These are phyloP conservation scores for Melierax canorus DNA, from an alignment of 2,113 vertebrate genomes.

Conservation along the genomic window DNA sequence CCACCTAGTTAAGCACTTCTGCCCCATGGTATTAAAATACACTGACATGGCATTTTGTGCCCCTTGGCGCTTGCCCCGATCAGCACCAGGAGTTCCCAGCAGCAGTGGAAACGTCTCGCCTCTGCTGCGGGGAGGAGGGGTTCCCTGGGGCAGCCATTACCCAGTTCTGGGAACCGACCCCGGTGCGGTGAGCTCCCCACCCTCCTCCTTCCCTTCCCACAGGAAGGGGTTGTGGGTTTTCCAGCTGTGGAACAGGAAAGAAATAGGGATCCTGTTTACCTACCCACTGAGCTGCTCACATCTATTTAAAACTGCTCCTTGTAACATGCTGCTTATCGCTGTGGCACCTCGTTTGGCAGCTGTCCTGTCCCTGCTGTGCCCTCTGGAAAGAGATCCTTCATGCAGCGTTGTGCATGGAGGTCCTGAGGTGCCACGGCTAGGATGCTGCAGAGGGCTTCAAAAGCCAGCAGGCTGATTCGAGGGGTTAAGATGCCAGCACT, in stretches of 20 bases:
- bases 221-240: conserved; percentile 42
- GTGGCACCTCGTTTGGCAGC: background rate
- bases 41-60: background rate
- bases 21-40: background rate
- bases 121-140: background rate
- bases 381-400: background rate
- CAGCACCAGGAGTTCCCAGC: background rate
- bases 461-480: rapidly evolving
- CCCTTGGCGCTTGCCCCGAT: background rate
- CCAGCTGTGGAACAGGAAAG: background rate
- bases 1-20: background rate
- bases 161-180: background rate
- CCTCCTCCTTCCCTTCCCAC: background rate
- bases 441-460: too few species aligned
- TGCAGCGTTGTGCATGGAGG: rapidly evolving
- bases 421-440: background rate
- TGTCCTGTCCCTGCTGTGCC: background rate
- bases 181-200: background rate
- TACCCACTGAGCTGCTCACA: background rate
- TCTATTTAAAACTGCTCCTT: background rate
- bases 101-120: background rate
- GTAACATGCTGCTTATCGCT: background rate
- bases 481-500: too few species aligned
- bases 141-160: background rate
- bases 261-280: background rate